These are phyloP conservation scores for Actinemys pallida DNA, from an alignment of 2,113 vertebrate species.

Conservation along the genomic window DNA sequence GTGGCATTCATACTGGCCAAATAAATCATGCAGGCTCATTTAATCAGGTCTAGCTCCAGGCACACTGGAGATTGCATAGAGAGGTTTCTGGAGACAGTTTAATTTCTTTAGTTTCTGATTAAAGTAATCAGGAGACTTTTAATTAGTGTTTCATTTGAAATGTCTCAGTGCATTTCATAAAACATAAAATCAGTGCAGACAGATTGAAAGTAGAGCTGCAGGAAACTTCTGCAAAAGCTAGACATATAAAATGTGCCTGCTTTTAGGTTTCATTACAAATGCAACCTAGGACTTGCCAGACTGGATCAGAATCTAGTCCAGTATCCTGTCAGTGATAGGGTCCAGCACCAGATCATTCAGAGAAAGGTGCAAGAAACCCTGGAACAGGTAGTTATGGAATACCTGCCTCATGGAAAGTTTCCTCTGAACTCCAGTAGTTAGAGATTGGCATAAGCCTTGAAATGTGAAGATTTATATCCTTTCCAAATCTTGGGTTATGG, in stretches of 20 bases:
- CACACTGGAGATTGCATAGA: not conserved
- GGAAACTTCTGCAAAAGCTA: not conserved
- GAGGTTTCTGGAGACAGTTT: not conserved
- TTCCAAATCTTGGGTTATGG: not conserved
- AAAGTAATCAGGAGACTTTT: not conserved
- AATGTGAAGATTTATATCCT: not conserved
- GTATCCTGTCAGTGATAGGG: not conserved
- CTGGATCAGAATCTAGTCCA: not conserved
- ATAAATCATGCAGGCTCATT: constrained; percentile 4
- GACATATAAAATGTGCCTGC: not conserved
- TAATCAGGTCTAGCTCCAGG: not conserved
- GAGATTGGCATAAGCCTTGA: not conserved
- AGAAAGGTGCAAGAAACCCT: not conserved
- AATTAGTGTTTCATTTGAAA: not conserved
- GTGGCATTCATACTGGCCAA: not conserved
- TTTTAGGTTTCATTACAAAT: not conserved
- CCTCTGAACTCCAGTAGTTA: not conserved
- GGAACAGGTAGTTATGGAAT: not conserved
- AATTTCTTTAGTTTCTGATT: constrained; percentile 29
- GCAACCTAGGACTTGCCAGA: not conserved
- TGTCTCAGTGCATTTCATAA: not conserved
- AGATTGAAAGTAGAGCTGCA: not conserved
- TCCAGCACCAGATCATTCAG: not conserved
- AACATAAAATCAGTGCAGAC: not conserved
- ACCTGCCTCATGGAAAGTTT: not conserved